Base-by-base conservation (phyloP, 2,888 invertebrate species). In the Tachina lurida region DNA sequence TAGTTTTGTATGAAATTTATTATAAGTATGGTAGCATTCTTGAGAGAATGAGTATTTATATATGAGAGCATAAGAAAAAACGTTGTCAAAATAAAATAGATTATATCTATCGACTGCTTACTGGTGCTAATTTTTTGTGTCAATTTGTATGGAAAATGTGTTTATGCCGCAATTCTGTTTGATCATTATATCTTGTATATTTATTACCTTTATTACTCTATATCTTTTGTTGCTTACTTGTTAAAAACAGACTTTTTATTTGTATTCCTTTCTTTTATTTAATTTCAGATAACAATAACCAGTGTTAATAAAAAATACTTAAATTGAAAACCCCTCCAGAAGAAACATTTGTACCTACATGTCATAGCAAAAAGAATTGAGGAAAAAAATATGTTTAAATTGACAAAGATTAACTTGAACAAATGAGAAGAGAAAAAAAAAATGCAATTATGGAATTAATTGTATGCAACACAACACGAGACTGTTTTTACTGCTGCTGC, bases 381-480 rank as follows among this genome's bases (percentile, higher is more conserved):
- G 31, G 31, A 31, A 3, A 43, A 68, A 41, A 63, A 52, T 15
- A 39, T 54, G 8, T 3, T 56, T 31, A 17, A 79, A 73, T 41
- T 65, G 47, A 73, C 54, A 73, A 71, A 63, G 54, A 43, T 71
- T 52, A 68, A 77, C 77, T 77, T n/a, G 60, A 58, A 13, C 12
- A 63, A 75, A 67, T 67, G 70, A 60, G 60, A 31, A 31, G 7
- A 56, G n/a, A 79, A 73, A 65, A 31, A 31, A 56, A 19, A 79
- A 73, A 65, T 65, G 47, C 56, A 79, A 79, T 79, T 73, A 65
- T 56, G 63, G 10, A 56, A 73, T 79, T 79, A 71, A 73, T 73
- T 79, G 63, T 47, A 19, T 79, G 47, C 45, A 79, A 73, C n/a
- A 47, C 56, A 65, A 79, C 65, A 73, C 56, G 56, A 56, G 54